A percentile compares a stretch with the other conserved stretches of the same genome.
Evolutionary conservation across 2,113 vertebrate genomes (phyloP).

Genomic region (Anarhynchus alexandrinus): DNA sequence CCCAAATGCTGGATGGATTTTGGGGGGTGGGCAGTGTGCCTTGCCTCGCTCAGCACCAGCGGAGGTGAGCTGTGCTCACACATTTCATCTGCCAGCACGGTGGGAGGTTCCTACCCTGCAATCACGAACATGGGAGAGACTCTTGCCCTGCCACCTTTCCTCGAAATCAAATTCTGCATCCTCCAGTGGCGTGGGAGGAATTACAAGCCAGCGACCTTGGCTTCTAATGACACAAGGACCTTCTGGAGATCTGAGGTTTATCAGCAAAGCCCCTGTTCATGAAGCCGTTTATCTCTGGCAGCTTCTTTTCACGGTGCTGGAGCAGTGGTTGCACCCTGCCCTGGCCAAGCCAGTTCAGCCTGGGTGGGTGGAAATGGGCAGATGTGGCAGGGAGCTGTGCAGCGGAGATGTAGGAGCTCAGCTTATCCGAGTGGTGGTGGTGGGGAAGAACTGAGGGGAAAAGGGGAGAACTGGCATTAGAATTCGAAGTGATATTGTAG

Average conservation of each 20-base stretch:
- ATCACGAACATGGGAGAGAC: too few relatives aligned
- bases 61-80: too few relatives aligned
- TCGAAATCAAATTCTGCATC: background rate
- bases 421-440: rapidly evolving
- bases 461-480: background rate
- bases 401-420: background rate
- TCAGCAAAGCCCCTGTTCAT: background rate
- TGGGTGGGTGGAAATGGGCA: background rate
- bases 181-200: background rate
- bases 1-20: background rate
- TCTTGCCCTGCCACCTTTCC: too few relatives aligned
- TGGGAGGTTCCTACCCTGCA: too few relatives aligned
- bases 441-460: background rate
- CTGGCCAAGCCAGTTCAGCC: background rate
- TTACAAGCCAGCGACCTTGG: background rate
- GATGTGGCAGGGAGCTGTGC: background rate
- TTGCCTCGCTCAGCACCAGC: background rate
- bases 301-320: rapidly evolving
- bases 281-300: background rate
- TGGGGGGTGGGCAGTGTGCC: background rate
- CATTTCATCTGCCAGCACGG: too few relatives aligned
- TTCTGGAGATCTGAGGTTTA: background rate
- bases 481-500: background rate
- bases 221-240: background rate
- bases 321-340: background rate